Conservation (phyloP, 2,113 vertebrate species). For the Hippopotamus amphibius region DNA sequence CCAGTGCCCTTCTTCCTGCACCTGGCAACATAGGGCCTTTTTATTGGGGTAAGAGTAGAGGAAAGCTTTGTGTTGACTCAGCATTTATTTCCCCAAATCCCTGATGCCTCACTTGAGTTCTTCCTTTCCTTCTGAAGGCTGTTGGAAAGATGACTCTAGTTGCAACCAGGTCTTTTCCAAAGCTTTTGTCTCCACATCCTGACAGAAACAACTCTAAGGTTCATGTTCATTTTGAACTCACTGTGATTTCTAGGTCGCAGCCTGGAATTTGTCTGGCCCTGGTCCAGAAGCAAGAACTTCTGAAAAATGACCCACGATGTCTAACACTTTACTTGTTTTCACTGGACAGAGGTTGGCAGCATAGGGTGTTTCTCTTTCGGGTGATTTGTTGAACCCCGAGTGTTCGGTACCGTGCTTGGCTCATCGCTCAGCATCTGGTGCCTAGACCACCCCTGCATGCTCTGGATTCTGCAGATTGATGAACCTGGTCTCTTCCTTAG, state of each 20-base stretch:
- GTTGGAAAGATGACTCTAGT: not conserved
- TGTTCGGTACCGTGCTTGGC: too few relatives aligned
- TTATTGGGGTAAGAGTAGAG: rapidly evolving
- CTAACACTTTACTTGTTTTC: not conserved
- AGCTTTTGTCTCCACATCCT: not conserved
- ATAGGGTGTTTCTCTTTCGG: not conserved
- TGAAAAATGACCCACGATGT: too few relatives aligned
- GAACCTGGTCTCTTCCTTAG: not conserved
- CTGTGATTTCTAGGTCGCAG: not conserved
- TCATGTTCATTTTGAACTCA: not conserved
- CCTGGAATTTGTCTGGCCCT: not conserved
- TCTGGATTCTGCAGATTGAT: too few relatives aligned
- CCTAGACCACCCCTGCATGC: too few relatives aligned
- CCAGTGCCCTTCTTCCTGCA: not conserved
- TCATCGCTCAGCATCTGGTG: not conserved
- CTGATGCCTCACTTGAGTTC: not conserved
- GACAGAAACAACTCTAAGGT: not conserved
- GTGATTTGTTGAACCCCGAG: not conserved
- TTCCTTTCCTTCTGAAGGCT: not conserved
- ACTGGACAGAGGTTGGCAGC: not conserved
- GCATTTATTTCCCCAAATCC: not conserved
- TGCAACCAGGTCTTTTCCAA: not conserved
- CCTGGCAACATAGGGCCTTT: not conserved
- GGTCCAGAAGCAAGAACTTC: not conserved
- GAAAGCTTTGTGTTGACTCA: rapidly evolving